Evolutionary conservation across 1,140 invertebrate genomes (phyloP).

Genomic region (Ips nitidus): DNA sequence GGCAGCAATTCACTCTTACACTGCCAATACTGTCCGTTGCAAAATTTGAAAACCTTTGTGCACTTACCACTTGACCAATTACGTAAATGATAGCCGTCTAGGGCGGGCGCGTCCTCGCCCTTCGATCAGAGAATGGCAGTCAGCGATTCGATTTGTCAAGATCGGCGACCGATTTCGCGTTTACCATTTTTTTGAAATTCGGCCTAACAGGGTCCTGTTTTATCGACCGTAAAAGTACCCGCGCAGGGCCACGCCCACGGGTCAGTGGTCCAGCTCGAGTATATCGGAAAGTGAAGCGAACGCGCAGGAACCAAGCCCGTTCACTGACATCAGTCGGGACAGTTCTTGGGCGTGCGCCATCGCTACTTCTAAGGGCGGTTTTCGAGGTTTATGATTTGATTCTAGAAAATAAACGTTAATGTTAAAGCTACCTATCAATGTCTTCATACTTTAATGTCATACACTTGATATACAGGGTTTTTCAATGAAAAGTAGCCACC

Average conservation of each 20-base stretch:
- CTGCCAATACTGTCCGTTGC: too few relatives aligned
- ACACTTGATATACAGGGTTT: too few relatives aligned
- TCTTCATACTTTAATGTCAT: too few relatives aligned
- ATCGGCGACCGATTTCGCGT: neutral
- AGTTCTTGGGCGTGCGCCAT: constrained; percentile 86
- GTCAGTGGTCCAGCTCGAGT: constrained; percentile 41
- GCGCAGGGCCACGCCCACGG: constrained; percentile 2
- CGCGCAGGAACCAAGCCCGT: constrained; percentile 89
- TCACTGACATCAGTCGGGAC: constrained; percentile 84
- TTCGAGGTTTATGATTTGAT: constrained; percentile 83
- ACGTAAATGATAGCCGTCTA: neutral
- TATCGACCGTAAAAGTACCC: constrained; percentile 19
- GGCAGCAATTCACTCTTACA: too few relatives aligned
- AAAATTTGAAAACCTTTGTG: too few relatives aligned
- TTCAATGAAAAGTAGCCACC: too few relatives aligned
- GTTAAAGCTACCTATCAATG: neutral
- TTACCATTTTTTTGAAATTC: neutral
- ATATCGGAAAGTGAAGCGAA: constrained; percentile 82
- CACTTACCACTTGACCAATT: too few relatives aligned
- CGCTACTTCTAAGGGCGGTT: constrained; percentile 89
- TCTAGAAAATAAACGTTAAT: constrained; percentile 61
- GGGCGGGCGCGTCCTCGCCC: neutral
- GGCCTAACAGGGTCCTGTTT: constrained; percentile 15
- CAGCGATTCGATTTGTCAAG: constrained; percentile 23
- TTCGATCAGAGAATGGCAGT: constrained; percentile 30